Base-by-base conservation (phyloP, 2,113 vertebrate species). In the Spea bombifrons region DNA sequence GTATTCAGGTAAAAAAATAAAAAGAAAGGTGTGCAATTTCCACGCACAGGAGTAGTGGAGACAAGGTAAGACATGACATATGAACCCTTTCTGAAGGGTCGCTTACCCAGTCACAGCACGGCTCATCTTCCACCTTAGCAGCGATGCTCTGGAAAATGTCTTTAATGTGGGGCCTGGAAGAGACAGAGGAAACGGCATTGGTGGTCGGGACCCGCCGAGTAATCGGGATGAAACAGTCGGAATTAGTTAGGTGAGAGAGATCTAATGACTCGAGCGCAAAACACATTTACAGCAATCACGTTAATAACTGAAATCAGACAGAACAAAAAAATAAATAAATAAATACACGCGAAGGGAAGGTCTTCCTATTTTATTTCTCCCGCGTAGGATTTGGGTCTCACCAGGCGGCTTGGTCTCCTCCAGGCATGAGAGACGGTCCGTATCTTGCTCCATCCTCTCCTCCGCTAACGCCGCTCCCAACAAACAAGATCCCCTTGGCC, bases 101-200 rank as follows among this genome's bases (percentile, higher is more conserved):
- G 92, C 93, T 94, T 88, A 94, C 97, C 97, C 97, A 99, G 83
- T 99, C 97, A 85, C 97, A 99, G 82, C 97, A 99, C 1, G 97
- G 94, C 75, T 98, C 97, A 43, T 94, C 95, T 76, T 94, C 96
- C 4, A 99, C 97, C 89, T 98, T 98, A 12, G 97, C 97, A 55
- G 97, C 94, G 1, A 99, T 94, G 86, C 94, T 93, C 86, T 99
- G 97, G 88, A 99, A 99, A 88, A 99, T 97, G 0, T 91, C 89
- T 90, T 98, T 98, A 82, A 99, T 96, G 84, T 98, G 93, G 0
- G 96, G 95, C 97, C 97, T 99, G 88, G 43, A 66, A 53, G 15
- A 59, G 10, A 59, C 8, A 59, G 15, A 59, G 15, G 30, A 30
- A 30, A 30, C 30, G 30, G 30, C 30, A 30, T 30, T 30, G 30